Percentiles rank a stretch among this genome's conserved stretches.
phyloP scores from a whole-genome alignment of 1,140 invertebrate genomes.

The Orius insidiosus region DNA sequence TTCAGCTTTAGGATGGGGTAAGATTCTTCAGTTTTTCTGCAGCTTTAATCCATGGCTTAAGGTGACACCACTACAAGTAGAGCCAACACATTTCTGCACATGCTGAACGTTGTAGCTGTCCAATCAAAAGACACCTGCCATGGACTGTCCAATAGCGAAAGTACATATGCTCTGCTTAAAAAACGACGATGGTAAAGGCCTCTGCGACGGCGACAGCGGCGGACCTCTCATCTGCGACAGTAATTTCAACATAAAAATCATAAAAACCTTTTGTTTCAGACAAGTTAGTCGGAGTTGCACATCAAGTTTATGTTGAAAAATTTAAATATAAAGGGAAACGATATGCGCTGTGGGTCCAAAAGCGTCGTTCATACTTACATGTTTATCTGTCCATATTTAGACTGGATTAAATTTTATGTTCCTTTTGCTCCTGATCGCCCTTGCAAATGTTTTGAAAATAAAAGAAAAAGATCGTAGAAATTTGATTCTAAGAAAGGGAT shows the following conservation, averaged over 20 bases:
- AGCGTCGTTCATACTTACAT: constrained; percentile 19
- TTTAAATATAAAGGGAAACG: constrained; percentile 8
- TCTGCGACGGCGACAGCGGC: constrained; percentile 18
- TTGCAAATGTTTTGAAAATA: constrained; percentile 10
- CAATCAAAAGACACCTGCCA: constrained; percentile 16
- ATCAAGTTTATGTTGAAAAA: constrained; percentile 18
- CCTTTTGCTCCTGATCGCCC: constrained; percentile 12
- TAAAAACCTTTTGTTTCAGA: too few species aligned
- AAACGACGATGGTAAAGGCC: constrained; percentile 16
- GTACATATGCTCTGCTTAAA: constrained; percentile 18
- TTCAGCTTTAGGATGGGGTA: constrained; percentile 18
- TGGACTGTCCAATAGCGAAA: constrained; percentile 14
- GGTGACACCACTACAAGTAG: constrained; percentile 15
- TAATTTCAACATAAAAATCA: constrained; percentile 5
- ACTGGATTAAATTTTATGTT: constrained; percentile 16
- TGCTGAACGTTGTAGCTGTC: constrained; percentile 16
- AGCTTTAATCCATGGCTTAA: too few species aligned
- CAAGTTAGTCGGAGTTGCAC: constrained; percentile 17
- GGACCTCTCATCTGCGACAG: constrained; percentile 17
- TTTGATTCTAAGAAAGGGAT: too few species aligned
- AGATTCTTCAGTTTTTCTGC: background rate
- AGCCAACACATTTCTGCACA: constrained; percentile 14
- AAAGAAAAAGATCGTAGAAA: too few species aligned
- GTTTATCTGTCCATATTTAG: constrained; percentile 18
- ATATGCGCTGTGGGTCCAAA: constrained; percentile 16